Conservation (phyloP, 2,888 invertebrate species). For the Pyrrhia umbra region DNA sequence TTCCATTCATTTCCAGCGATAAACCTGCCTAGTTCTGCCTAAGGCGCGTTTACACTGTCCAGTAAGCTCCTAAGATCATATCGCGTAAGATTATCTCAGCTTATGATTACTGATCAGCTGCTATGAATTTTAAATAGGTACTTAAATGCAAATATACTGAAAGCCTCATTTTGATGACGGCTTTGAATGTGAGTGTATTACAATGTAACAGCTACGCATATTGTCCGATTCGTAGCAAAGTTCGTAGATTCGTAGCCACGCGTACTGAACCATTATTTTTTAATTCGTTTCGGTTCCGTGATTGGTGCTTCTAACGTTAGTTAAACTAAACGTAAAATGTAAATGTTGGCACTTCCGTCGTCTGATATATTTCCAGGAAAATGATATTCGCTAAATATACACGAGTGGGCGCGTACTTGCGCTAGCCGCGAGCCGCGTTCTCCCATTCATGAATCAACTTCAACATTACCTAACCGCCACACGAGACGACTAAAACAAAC, state of each 20-base stretch:
- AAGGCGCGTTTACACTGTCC: conserved; percentile 70
- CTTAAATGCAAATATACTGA: conserved; percentile 28
- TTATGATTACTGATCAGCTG: conserved; percentile 59
- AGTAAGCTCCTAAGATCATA: conserved; percentile 73
- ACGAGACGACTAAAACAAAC: conserved; percentile 85
- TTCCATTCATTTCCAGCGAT: conserved; percentile 87
- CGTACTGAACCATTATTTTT: conserved; percentile 31
- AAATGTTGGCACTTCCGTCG: conserved; percentile 83
- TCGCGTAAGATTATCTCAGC: conserved; percentile 74
- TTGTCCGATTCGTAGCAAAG: conserved; percentile 31
- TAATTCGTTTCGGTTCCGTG: conserved; percentile 23
- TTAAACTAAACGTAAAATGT: conserved; percentile 74
- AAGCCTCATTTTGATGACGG: conserved; percentile 11
- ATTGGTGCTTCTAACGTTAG: conserved; percentile 61
- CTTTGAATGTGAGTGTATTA: conserved; percentile 7
- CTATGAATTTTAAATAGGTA: conserved; percentile 44
- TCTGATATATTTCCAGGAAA: conserved; percentile 85
- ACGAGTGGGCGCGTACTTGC: conserved; percentile 76
- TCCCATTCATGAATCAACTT: conserved; percentile 90
- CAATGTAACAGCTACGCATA: conserved; percentile 26
- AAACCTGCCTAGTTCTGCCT: conserved; percentile 76
- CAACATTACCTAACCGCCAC: conserved; percentile 86
- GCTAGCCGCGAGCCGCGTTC: conserved; percentile 76
- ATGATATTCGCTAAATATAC: conserved; percentile 87
- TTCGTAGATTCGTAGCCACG: conserved; percentile 35